phyloP scores from a whole-genome alignment of 2,888 invertebrate genomes.

The Chymomyza caudatula region DNA sequence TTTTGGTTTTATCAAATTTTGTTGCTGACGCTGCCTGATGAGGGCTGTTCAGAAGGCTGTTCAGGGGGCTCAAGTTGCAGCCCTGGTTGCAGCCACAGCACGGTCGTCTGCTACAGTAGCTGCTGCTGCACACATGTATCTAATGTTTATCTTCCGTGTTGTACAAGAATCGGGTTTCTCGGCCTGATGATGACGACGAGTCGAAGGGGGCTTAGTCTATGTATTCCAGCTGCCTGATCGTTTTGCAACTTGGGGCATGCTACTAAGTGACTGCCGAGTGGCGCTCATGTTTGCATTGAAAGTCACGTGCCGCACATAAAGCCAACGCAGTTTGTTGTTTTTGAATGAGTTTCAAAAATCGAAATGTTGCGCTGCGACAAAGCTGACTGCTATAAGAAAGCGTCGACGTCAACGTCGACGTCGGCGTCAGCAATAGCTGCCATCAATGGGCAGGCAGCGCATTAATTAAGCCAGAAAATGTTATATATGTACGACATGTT shows the following conservation, averaged over 20 bases:
- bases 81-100: neutral
- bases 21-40: neutral
- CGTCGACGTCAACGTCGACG: constrained; percentile 6
- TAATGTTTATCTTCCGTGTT: constrained; percentile 65
- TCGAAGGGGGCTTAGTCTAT: neutral
- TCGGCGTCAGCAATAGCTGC: neutral
- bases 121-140: constrained; percentile 20
- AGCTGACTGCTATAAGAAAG: neutral
- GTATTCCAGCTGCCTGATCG: neutral
- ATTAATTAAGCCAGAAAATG: constrained; percentile 60
- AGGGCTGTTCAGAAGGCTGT: neutral
- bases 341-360: constrained; percentile 27
- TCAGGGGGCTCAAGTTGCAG: neutral
- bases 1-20: neutral
- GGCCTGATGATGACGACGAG: neutral
- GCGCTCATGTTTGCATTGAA: constrained; percentile 55
- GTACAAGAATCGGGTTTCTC: constrained; percentile 29
- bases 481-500: constrained; percentile 9
- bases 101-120: constrained; percentile 5
- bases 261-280: neutral
- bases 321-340: constrained; percentile 13
- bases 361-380: neutral
- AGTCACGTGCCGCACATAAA: constrained; percentile 68
- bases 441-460: constrained; percentile 64
- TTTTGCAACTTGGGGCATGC: neutral